phyloP scores from a whole-genome alignment of 2,888 invertebrate species.

The Lottia gigantea region DNA sequence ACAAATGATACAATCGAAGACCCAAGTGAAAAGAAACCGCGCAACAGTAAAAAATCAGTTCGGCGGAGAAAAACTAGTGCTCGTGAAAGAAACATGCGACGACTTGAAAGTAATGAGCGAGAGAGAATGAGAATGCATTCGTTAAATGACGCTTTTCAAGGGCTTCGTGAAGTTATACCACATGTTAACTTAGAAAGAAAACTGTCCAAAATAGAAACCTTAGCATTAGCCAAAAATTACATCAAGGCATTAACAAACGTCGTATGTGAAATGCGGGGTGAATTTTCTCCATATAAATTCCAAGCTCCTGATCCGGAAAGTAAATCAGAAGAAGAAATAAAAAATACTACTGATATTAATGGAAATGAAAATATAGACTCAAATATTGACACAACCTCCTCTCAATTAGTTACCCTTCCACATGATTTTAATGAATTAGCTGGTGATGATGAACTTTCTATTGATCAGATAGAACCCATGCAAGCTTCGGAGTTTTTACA shows the following conservation, averaged over 20 bases:
- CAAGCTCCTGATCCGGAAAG: constrained; percentile 32
- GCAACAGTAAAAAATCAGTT: constrained; percentile 46
- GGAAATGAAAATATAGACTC: constrained; percentile 4
- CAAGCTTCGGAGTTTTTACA: neutral
- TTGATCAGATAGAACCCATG: constrained; percentile 8
- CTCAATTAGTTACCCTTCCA: constrained; percentile 4
- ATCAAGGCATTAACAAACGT: constrained; percentile 89
- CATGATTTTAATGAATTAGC: constrained; percentile 8
- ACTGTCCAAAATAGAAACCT: constrained; percentile 87
- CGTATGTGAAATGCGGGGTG: constrained; percentile 83
- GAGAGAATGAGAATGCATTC: constrained; percentile 94
- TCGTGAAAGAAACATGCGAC: constrained; percentile 84
- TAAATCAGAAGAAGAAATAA: constrained; percentile 26
- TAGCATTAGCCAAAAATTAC: constrained; percentile 89
- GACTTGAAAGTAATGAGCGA: constrained; percentile 90
- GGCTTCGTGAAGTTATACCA: constrained; percentile 85
- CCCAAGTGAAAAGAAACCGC: constrained; percentile 47
- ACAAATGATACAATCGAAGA: constrained; percentile 52
- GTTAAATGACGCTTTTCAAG: constrained; percentile 90
- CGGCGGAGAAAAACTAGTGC: constrained; percentile 82
- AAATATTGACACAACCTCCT: constrained; percentile 3
- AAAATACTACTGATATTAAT: neutral
- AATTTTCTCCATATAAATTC: constrained; percentile 76
- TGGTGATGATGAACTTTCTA: constrained; percentile 1
- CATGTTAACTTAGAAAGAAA: constrained; percentile 87